Evolutionary conservation across 1,140 invertebrate genomes (phyloP).

Genomic region (Brachionus angularis): DNA sequence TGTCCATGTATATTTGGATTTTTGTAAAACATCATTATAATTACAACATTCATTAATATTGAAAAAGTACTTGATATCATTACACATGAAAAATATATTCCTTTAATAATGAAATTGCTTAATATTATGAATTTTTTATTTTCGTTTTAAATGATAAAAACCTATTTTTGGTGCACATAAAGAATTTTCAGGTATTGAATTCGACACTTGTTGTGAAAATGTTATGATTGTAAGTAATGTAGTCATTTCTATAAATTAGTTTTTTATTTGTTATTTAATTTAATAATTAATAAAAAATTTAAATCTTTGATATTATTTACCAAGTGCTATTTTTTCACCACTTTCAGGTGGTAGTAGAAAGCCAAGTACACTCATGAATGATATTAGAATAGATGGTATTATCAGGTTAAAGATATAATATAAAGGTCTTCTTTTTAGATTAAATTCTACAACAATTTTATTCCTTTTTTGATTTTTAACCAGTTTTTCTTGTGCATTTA

Average conservation of each 20-base stretch:
- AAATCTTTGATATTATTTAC: no score
- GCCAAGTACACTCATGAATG: conserved; percentile 94
- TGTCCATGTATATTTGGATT: conserved; percentile 87
- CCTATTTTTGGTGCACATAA: conserved; percentile 94
- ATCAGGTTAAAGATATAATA: conserved; percentile 96
- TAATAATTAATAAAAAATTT: no score
- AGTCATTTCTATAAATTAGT: conserved; percentile 73
- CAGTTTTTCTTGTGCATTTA: no score
- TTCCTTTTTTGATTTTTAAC: no score
- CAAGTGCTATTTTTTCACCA: conserved; percentile 82
- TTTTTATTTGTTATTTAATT: no score
- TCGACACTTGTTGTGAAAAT: conserved; percentile 58
- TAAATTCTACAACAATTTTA: conserved; percentile 61
- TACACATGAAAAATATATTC: conserved; percentile 97
- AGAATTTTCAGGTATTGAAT: conserved; percentile 93
- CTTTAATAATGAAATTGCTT: no score
- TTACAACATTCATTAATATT: conserved; percentile 95
- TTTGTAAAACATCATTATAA: conserved; percentile 97
- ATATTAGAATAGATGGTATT: conserved; percentile 96
- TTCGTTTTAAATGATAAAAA: no score
- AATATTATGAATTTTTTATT: no score
- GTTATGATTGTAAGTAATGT: conserved; percentile 58
- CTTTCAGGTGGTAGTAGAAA: conserved; percentile 98
- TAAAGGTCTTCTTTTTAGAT: conserved; percentile 77
- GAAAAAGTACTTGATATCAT: conserved; percentile 99